phyloP scores from a whole-genome alignment of 1,140 invertebrate species.

The Pseudomyrmex pallidus region DNA sequence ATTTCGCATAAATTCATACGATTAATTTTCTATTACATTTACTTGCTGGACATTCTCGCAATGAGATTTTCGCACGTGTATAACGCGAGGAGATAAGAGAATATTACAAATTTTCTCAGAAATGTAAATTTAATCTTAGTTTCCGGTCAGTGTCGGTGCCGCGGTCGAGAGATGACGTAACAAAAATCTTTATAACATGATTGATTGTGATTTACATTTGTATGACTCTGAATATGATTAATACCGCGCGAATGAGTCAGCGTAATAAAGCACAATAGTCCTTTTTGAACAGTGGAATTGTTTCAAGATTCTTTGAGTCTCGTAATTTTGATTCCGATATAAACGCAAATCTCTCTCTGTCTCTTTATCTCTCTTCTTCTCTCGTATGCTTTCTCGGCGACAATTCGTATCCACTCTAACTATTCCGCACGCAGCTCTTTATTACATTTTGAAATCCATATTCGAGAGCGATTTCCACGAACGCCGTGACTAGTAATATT shows the following conservation, averaged over 20 bases:
- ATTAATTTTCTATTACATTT: too few relatives aligned
- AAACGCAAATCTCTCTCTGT: too few relatives aligned
- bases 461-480: neutral
- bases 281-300: neutral
- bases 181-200: conserved; percentile 13
- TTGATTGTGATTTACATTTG: conserved; percentile 33
- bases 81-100: neutral
- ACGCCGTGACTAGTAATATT: conserved; percentile 15
- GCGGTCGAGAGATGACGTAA: conserved; percentile 10
- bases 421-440: conserved; percentile 17
- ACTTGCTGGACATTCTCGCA: neutral
- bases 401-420: conserved; percentile 1
- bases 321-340: neutral
- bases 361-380: neutral
- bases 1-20: too few relatives aligned
- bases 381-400: neutral
- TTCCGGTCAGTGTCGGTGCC: too few relatives aligned
- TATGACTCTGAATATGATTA: conserved; percentile 17
- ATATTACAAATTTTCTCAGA: conserved; percentile 8
- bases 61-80: neutral
- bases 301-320: neutral
- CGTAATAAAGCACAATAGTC: neutral
- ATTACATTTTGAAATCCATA: conserved; percentile 27
- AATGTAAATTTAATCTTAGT: conserved; percentile 1
- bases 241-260: conserved; percentile 28